Evolutionary conservation across 2,797 vertebrate genomes (phyloP).

Genomic region (Lepus townsendii): DNA sequence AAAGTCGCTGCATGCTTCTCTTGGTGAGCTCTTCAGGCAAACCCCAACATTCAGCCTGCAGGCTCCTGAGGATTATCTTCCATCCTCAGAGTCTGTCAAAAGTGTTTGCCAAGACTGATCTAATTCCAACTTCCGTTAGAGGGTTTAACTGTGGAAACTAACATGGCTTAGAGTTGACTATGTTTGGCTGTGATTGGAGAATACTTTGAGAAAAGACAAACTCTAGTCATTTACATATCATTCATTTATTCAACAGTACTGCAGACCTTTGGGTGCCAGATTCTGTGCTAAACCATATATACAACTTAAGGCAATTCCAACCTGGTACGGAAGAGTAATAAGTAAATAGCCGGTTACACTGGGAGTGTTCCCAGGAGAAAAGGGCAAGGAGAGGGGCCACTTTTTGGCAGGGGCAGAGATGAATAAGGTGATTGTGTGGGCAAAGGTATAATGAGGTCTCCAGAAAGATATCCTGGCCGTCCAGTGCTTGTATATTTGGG

Average conservation of each 20-base stretch:
- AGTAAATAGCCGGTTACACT: not conserved
- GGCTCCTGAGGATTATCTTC: not conserved
- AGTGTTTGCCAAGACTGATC: not conserved
- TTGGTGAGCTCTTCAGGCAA: conserved; percentile 88
- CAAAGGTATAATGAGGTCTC: not conserved
- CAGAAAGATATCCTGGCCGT: not conserved
- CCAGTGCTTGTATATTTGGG: not conserved
- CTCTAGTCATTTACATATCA: not conserved
- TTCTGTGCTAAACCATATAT: not conserved
- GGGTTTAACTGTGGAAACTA: not conserved
- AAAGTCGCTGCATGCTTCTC: conserved; percentile 93
- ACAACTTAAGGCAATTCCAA: not conserved
- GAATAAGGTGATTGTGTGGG: not conserved
- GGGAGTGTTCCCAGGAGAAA: not conserved
- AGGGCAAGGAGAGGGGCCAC: not conserved
- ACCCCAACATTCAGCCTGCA: not conserved
- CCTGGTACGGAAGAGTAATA: not conserved
- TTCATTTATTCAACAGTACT: not conserved
- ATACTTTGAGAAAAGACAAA: not conserved
- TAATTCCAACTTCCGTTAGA: not conserved
- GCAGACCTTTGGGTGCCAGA: not conserved
- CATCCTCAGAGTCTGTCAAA: not conserved
- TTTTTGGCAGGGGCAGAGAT: conserved; percentile 10
- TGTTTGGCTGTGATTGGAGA: not conserved
- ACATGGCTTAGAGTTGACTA: not conserved